phyloP scores from a whole-genome alignment of 2,113 vertebrate genomes.

The Bos indicus region DNA sequence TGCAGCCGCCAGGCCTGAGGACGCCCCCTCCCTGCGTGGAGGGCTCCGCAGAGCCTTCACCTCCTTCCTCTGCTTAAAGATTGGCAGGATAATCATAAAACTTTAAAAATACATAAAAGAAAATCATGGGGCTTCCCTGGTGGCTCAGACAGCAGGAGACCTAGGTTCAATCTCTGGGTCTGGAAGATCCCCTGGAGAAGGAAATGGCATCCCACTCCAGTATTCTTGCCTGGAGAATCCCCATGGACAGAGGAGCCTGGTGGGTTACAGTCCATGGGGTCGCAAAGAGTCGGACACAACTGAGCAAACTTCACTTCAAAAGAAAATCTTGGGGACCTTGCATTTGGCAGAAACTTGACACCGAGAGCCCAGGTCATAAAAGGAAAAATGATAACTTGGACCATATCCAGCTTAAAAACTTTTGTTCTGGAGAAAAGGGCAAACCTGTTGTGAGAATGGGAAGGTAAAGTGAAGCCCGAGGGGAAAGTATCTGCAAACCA shows the following conservation, averaged over 20 bases:
- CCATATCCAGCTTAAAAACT: too few relatives aligned
- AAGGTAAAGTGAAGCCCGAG: background rate
- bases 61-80: background rate
- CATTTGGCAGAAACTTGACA: rapidly evolving
- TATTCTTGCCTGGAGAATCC: background rate
- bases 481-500: background rate
- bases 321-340: too few relatives aligned
- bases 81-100: background rate
- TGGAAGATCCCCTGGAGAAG: background rate
- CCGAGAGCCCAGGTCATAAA: background rate
- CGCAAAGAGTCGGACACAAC: background rate
- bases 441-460: rapidly evolving
- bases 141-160: background rate
- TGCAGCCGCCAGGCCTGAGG: background rate
- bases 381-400: background rate
- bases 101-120: background rate
- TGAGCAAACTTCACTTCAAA: too few relatives aligned
- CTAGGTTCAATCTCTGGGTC: background rate
- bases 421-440: background rate
- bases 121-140: background rate
- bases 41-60: rapidly evolving
- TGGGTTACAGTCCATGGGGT: rapidly evolving
- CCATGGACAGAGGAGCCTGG: background rate
- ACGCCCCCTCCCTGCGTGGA: rapidly evolving
- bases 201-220: background rate